Evolutionary conservation across 1,140 invertebrate genomes (phyloP), one percentile per base, ranked within the genome.

Genomic region (Tetragnatha versicolor): DNA sequence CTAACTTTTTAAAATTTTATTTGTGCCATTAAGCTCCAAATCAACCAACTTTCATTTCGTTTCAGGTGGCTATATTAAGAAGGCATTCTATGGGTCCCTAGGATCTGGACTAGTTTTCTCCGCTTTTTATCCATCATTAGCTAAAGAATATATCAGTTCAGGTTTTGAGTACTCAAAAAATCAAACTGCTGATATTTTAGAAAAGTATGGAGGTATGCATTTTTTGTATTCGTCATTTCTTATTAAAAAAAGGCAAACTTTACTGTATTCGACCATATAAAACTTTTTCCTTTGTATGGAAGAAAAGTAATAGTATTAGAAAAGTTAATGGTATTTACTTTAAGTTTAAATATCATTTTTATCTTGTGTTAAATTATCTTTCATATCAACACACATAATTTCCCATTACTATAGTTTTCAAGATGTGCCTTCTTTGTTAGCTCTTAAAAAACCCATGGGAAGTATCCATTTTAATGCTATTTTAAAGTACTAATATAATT

Each of bases 131-230:
- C 72, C 72, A 6, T 1, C 55, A 7, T 2, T 49, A 25, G 39
- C 35, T 39, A 75, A 63, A 29, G 37, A 61, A 27, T 75, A 75
- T 51, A 29, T 45, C n/a, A 5, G 29, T 22, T 35, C 14, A 49
- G 42, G 55, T 12, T 75, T 39, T 39, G 58, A 75, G 17, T 42
- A 29, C 63, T 49, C 72, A 9, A 75, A 75, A 25, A 17, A 61
- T 51, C 58, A 75, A 22, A 25, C 35, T 5, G 14, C 6, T 49
- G n/a, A 75, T 49, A 29, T 31, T 9, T 51, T 75, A 37, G 49
- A 55, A 25, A 45, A 75, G 63, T 75, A 75, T 75, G 70, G 55
- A 63, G 70, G 70, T 75, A 63, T 22, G n/a, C 25, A 17, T 9
- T 0, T 65, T 25, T 51, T 22, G n/a, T 49, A 17, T 20, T 53